phyloP scores from a whole-genome alignment of 2,797 vertebrate species.

The Rhynchonycteris naso region DNA sequence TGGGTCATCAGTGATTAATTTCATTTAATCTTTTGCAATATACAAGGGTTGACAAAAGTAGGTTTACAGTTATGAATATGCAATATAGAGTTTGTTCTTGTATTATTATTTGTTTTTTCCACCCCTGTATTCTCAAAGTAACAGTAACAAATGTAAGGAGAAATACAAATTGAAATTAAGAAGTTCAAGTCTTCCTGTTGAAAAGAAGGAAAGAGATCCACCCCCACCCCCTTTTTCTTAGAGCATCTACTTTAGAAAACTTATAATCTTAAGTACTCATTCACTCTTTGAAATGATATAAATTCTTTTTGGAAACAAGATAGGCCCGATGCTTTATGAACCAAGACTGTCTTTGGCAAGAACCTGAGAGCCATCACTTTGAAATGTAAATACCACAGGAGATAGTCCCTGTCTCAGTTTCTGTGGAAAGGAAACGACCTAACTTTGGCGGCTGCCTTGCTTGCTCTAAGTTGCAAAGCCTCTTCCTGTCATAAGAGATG shows the following conservation, averaged over 20 bases:
- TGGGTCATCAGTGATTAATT: background rate
- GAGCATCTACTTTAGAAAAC: background rate
- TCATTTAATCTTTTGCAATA: background rate
- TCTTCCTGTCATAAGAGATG: background rate
- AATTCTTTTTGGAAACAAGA: constrained; percentile 10
- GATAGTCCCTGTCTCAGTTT: background rate
- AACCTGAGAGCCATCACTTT: background rate
- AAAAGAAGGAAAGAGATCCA: background rate
- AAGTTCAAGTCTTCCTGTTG: background rate
- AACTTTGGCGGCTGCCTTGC: background rate
- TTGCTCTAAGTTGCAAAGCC: background rate
- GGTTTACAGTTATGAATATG: background rate
- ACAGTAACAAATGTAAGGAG: background rate
- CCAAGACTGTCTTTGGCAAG: background rate
- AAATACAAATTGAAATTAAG: constrained; percentile 8
- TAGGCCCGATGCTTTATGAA: background rate
- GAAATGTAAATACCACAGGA: background rate
- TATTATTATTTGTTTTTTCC: background rate
- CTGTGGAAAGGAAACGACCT: accelerated
- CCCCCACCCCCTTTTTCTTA: background rate
- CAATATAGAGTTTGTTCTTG: background rate
- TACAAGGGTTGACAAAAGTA: background rate
- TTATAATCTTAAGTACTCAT: background rate
- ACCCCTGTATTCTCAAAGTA: background rate
- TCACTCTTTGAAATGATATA: constrained; percentile 23